Base-by-base conservation (phyloP, 2,797 vertebrate species). In the Phyllotis vaccarum region DNA sequence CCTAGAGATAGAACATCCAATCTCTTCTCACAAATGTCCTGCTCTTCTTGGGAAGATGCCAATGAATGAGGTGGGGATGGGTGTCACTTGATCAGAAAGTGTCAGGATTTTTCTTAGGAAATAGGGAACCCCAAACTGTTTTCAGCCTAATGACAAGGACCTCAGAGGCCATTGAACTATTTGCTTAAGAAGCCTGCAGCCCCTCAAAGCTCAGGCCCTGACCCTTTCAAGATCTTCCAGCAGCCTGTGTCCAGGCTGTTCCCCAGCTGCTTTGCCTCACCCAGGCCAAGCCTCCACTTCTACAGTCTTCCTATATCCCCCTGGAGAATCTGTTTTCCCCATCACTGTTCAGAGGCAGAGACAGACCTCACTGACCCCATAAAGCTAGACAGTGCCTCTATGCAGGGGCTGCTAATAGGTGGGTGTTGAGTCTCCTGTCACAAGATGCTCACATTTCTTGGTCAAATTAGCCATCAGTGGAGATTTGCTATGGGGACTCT, bases 211-310 rank as follows among this genome's bases (percentile, higher is more conserved):
- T 72, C 21, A 12, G 40, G 5, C 22, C 21, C 83, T 46, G 37
- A 31, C 12, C 10, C 40, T n/a, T 31, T 34, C 0, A 0, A 9
- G 2, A 16, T 37, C 31, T 49, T 52, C 31, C 29, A 17, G 2
- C 31, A 66, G 81, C 9, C 27, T 1, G 7, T 43, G 54, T 79
- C 52, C 40, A 0, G 22, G 31, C 29, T n/a, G 31, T 21, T 60
- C 43, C 14, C 24, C 13, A 54, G 62, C 37, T 29, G 22, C 16
- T 74, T 19, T 79, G 40, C 40, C 37, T 22, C 34, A 72, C 4
- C 37, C 14, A 29, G 19, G 46, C 24, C 66, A 40, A 56, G n/a
- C n/a, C 12, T 52, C 19, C 0, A 7, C 8, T 49, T 54, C 66
- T 40, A 7, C 2, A 29, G 24, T 40, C 14, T 86, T 19, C 16